These are phyloP conservation scores for Cuculus canorus DNA, from an alignment of 2,797 vertebrate species.

Conservation along the genomic window DNA sequence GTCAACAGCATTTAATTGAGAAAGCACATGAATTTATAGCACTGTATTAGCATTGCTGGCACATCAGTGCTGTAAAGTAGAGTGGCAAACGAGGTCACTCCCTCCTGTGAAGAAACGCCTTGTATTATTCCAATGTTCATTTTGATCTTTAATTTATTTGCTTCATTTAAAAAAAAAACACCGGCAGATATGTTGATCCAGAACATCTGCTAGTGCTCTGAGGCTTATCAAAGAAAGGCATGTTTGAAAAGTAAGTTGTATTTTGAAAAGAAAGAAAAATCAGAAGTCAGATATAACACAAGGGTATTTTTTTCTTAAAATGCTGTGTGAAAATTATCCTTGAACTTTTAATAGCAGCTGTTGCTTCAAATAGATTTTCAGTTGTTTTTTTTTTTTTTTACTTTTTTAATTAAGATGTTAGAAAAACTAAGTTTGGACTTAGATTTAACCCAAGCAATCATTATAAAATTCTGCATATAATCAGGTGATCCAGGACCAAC, in stretches of 20 bases:
- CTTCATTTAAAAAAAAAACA: background rate
- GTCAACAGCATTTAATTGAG: slow-evolving; percentile 32
- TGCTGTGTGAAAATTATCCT: background rate
- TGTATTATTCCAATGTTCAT: slow-evolving; percentile 26
- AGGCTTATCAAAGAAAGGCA: slow-evolving; percentile 35
- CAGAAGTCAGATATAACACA: background rate
- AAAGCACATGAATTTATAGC: slow-evolving; percentile 21
- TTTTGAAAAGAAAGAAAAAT: slow-evolving; percentile 28
- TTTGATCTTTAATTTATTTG: slow-evolving; percentile 70
- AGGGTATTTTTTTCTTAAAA: background rate
- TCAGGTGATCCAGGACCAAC: background rate
- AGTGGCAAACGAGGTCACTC: slow-evolving; percentile 43
- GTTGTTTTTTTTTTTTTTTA: background rate
- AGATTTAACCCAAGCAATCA: background rate
- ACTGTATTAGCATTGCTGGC: slow-evolving; percentile 55
- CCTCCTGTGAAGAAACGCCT: slow-evolving; percentile 25
- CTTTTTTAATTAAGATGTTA: background rate
- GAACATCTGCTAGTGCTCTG: background rate
- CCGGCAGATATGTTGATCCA: slow-evolving; percentile 4
- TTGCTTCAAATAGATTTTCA: background rate
- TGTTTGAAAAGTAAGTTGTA: slow-evolving; percentile 8
- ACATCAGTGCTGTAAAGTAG: slow-evolving; percentile 7
- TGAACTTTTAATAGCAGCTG: background rate
- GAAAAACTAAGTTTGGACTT: background rate
- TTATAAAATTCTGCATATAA: background rate